These are phyloP conservation scores for Emmelina monodactyla DNA, from an alignment of 2,888 invertebrate species.

Conservation along the genomic window DNA sequence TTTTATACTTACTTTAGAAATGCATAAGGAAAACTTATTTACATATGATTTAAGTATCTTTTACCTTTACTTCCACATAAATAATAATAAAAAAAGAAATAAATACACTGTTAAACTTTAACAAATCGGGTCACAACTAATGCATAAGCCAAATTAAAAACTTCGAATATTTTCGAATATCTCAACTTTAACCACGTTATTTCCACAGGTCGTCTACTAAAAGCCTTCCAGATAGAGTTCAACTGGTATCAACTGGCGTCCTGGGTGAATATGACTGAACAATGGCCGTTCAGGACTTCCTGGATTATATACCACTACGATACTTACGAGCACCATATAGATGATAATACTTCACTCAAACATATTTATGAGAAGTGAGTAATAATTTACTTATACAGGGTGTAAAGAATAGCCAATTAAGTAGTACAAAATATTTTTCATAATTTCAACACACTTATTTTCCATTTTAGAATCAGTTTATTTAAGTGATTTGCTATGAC, in stretches of 20 bases:
- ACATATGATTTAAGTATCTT: no score
- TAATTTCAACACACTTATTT: neutral
- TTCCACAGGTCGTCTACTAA: conserved; percentile 83
- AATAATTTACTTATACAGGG: conserved; percentile 1
- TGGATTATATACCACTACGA: conserved; percentile 97
- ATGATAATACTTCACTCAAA: conserved; percentile 86
- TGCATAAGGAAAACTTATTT: no score
- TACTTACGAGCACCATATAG: conserved; percentile 84
- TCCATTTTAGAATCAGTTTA: no score
- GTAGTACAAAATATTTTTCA: neutral
- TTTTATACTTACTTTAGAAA: no score
- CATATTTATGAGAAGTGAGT: conserved; percentile 92
- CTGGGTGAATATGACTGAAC: conserved; percentile 98
- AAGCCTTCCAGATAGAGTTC: conserved; percentile 99
- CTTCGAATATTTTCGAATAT: no score
- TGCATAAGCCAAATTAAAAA: no score
- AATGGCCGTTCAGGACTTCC: conserved; percentile 97
- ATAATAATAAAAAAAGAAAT: no score
- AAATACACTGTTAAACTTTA: no score
- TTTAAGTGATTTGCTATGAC: no score
- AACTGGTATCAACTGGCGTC: conserved; percentile 98
- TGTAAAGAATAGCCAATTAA: neutral
- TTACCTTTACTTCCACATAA: no score
- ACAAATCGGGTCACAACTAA: no score
- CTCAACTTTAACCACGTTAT: no score